Evolutionary conservation across 30 jellyfish, hydroid and myxozoan species (phyloP).

Genomic region (Catostylus mosaicus): DNA sequence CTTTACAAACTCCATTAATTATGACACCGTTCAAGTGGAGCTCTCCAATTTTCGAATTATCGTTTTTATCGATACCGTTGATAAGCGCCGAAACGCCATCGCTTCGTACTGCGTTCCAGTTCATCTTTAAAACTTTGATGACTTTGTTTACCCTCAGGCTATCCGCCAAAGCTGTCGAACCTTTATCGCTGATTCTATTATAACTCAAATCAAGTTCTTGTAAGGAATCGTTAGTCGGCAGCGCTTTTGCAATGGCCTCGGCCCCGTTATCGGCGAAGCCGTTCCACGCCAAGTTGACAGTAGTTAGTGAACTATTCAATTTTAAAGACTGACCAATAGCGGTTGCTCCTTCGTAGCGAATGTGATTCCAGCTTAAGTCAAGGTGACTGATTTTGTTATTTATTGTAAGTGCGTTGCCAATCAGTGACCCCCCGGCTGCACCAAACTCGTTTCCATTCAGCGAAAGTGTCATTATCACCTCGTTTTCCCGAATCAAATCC

Average conservation of each 20-base stretch:
- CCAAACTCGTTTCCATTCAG: constrained; percentile 65
- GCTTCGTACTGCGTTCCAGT: constrained; percentile 72
- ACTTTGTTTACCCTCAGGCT: constrained; percentile 29
- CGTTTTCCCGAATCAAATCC: constrained; percentile 34
- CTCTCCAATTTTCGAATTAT: constrained; percentile 17
- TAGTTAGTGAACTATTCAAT: constrained; percentile 7
- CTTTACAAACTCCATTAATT: constrained; percentile 43
- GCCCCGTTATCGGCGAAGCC: constrained; percentile 82
- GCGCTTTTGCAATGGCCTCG: constrained; percentile 74
- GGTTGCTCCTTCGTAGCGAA: constrained; percentile 71
- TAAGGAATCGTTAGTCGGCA: constrained; percentile 25
- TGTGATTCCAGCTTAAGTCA: constrained; percentile 80
- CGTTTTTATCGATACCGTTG: constrained; percentile 40
- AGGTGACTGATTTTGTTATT: constrained; percentile 38
- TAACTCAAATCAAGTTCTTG: constrained; percentile 66
- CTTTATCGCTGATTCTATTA: constrained; percentile 66
- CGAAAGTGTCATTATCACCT: not conserved
- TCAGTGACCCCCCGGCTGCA: constrained; percentile 32
- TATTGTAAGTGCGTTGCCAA: constrained; percentile 35
- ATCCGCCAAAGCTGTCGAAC: constrained; percentile 42
- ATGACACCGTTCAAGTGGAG: constrained; percentile 62
- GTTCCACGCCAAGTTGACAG: constrained; percentile 73
- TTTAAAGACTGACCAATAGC: constrained; percentile 44
- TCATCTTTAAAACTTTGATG: constrained; percentile 26
- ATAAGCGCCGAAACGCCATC: constrained; percentile 53